A percentile compares a stretch with the other conserved stretches of the same genome.
Evolutionary conservation across 2,113 vertebrate genomes (phyloP).

Genomic region (Clarias gariepinus): DNA sequence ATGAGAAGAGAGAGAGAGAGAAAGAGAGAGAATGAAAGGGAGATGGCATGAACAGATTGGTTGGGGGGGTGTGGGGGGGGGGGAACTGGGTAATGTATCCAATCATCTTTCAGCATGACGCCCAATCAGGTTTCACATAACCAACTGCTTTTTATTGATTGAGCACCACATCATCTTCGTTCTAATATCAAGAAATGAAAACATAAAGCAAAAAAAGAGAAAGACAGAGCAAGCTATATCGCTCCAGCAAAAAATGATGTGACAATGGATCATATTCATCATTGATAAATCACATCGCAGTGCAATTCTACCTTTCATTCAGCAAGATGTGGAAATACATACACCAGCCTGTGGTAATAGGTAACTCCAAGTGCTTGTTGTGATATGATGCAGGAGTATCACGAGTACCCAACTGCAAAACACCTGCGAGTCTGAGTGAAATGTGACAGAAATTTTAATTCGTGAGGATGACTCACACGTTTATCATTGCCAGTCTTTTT

Average conservation of each 20-base stretch:
- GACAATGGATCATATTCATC: background rate
- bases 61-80: background rate
- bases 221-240: background rate
- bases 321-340: background rate
- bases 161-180: conserved; percentile 20
- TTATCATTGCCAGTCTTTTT: conserved; percentile 51
- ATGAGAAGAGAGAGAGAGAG: conserved; percentile 20
- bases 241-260: background rate
- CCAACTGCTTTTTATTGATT: conserved; percentile 29
- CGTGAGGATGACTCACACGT: conserved; percentile 59
- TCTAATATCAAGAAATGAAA: conserved; percentile 20
- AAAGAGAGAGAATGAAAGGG: background rate
- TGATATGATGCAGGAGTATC: background rate
- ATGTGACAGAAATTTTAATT: conserved; percentile 49
- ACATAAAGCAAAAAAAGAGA: background rate
- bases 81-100: background rate
- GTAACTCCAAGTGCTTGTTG: background rate
- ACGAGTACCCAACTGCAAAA: background rate
- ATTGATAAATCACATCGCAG: background rate
- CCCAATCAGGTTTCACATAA: conserved; percentile 13
- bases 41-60: background rate
- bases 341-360: background rate
- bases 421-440: conserved; percentile 7
- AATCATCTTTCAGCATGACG: background rate
- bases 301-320: background rate